Evolutionary conservation across 2,797 vertebrate species (phyloP).

Genomic region (Peromyscus aztecus): DNA sequence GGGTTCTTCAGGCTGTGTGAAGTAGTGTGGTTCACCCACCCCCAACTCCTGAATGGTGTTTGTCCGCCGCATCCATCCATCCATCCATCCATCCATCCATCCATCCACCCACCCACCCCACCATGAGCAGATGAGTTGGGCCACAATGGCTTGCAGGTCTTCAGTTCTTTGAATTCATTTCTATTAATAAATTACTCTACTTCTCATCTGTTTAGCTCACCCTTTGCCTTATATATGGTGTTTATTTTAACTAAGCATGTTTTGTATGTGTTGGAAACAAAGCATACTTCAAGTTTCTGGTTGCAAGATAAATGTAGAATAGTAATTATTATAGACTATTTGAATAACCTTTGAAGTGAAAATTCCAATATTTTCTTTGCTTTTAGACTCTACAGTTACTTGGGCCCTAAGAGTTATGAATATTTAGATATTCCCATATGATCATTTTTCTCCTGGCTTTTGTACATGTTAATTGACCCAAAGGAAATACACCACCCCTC

Average conservation of each 20-base stretch:
- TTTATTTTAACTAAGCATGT: neutral
- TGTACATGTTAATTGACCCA: neutral
- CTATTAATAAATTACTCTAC: neutral
- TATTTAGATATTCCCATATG: neutral
- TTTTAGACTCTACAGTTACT: neutral
- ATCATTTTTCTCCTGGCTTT: neutral
- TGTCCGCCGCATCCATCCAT: too few relatives aligned
- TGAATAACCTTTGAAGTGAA: slow-evolving; percentile 29
- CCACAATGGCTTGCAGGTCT: rapidly evolving
- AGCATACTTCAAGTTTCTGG: neutral
- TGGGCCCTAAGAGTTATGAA: neutral
- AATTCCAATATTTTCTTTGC: neutral
- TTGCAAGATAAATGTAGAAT: slow-evolving; percentile 49
- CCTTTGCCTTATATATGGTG: neutral
- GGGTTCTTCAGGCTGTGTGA: neutral
- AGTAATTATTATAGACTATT: slow-evolving; percentile 39
- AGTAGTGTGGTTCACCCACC: neutral
- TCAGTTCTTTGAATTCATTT: neutral
- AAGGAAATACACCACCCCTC: neutral
- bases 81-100: neutral
- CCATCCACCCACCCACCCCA: too few relatives aligned
- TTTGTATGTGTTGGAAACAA: neutral
- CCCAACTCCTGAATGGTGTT: neutral
- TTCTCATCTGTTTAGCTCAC: neutral
- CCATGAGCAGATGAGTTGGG: rapidly evolving